Conservation (phyloP, 2,113 vertebrate species). For the Menura novaehollandiae region DNA sequence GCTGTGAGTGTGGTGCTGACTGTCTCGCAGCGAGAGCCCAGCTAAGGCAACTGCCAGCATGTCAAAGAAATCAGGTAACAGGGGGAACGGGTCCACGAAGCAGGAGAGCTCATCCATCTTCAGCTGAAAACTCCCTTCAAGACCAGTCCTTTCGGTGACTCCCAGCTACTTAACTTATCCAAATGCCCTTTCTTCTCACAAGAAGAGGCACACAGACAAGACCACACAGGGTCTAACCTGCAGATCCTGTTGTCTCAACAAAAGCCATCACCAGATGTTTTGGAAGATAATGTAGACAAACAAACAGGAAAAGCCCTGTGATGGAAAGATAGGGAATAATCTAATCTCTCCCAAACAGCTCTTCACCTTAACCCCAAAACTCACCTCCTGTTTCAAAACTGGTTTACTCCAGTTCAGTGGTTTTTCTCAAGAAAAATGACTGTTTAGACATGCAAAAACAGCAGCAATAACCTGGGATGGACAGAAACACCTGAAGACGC, state of each 20-base stretch:
- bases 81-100: neutral
- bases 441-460: neutral
- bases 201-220: neutral
- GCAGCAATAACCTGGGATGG: neutral
- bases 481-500: neutral
- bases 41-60: neutral
- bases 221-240: slow-evolving; percentile 39
- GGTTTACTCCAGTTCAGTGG: neutral
- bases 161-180: slow-evolving; percentile 44
- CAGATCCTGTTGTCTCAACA: neutral
- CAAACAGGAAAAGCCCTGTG: neutral
- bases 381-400: neutral
- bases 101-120: slow-evolving; percentile 67
- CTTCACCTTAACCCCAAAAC: neutral
- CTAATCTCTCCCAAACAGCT: neutral
- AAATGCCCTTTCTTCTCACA: neutral
- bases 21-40: slow-evolving; percentile 27
- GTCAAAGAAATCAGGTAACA: slow-evolving; percentile 33
- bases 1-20: neutral
- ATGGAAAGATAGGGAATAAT: neutral
- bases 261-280: neutral
- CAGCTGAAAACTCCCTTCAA: neutral
- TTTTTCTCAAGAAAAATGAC: neutral
- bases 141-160: neutral
- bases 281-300: neutral